phyloP scores from a whole-genome alignment of 2,888 invertebrate species.

The Cotesia congregata region DNA sequence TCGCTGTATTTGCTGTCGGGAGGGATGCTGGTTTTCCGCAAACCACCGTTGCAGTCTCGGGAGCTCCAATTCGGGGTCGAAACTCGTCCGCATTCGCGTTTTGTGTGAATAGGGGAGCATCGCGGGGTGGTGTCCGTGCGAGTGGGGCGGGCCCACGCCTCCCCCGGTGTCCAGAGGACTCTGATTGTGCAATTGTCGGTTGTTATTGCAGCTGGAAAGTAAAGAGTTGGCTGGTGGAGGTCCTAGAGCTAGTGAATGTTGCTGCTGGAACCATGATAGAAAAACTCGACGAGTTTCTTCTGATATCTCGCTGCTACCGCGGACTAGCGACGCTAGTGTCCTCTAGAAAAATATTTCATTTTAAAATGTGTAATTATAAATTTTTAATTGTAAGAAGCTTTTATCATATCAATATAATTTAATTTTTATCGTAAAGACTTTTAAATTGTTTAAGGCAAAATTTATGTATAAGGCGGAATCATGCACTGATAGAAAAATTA shows the following conservation, averaged over 20 bases:
- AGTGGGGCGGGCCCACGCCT: slow-evolving; percentile 65
- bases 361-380: too few species aligned
- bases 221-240: slow-evolving; percentile 61
- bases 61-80: slow-evolving; percentile 96
- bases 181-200: slow-evolving; percentile 53
- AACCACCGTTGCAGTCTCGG: slow-evolving; percentile 98
- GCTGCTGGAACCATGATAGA: slow-evolving; percentile 82
- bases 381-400: too few species aligned
- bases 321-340: slow-evolving; percentile 85
- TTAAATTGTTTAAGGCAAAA: too few species aligned
- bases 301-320: slow-evolving; percentile 83
- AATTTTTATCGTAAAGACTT: too few species aligned
- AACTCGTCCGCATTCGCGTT: slow-evolving; percentile 95
- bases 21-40: slow-evolving; percentile 96
- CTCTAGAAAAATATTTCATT: slow-evolving; percentile 73
- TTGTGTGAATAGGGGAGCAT: slow-evolving; percentile 79
- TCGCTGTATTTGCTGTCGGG: slow-evolving; percentile 95
- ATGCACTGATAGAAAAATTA: too few species aligned
- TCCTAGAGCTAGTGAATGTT: slow-evolving; percentile 62
- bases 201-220: slow-evolving; percentile 60
- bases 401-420: too few species aligned
- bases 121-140: slow-evolving; percentile 78
- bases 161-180: slow-evolving; percentile 70
- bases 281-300: slow-evolving; percentile 91
- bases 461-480: too few species aligned